Evolutionary conservation across 2,888 invertebrate genomes (phyloP).

Genomic region (Drosophila cognata): DNA sequence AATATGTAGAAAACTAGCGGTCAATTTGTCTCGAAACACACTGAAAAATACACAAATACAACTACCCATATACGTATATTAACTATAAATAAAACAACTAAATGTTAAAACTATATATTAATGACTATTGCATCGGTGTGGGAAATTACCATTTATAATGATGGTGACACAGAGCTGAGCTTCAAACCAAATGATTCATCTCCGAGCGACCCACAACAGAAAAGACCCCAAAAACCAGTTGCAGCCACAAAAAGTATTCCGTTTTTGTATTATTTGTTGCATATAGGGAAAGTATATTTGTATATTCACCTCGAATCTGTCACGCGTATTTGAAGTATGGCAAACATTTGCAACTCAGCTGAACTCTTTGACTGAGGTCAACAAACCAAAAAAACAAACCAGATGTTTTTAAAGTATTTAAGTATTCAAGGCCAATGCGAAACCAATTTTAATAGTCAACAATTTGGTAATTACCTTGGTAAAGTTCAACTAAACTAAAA

Average conservation of each 20-base stretch:
- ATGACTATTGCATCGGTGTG: background rate
- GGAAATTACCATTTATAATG: conserved; percentile 19
- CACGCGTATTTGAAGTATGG: background rate
- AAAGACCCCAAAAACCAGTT: conserved; percentile 36
- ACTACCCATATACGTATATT: conserved; percentile 47
- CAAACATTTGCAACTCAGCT: background rate
- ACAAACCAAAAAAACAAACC: background rate
- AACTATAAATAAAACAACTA: conserved; percentile 67
- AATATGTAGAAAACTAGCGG: conserved; percentile 37
- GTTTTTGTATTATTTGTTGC: conserved; percentile 3
- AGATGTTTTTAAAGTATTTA: background rate
- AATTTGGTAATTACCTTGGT: conserved; percentile 34
- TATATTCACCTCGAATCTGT: conserved; percentile 5
- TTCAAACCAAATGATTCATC: conserved; percentile 39
- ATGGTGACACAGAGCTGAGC: conserved; percentile 54
- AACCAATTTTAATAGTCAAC: conserved; percentile 12
- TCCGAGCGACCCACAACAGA: conserved; percentile 6
- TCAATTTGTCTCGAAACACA: conserved; percentile 59
- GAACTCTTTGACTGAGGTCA: conserved; percentile 12
- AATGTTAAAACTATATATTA: conserved; percentile 45
- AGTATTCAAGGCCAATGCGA: conserved; percentile 40
- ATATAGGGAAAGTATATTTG: conserved; percentile 13
- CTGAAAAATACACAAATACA: conserved; percentile 34
- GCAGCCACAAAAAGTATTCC: conserved; percentile 15
- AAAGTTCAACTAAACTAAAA: conserved; percentile 30